Conservation (phyloP, 1,140 invertebrate species). For the Rhizoglyphus robini region DNA sequence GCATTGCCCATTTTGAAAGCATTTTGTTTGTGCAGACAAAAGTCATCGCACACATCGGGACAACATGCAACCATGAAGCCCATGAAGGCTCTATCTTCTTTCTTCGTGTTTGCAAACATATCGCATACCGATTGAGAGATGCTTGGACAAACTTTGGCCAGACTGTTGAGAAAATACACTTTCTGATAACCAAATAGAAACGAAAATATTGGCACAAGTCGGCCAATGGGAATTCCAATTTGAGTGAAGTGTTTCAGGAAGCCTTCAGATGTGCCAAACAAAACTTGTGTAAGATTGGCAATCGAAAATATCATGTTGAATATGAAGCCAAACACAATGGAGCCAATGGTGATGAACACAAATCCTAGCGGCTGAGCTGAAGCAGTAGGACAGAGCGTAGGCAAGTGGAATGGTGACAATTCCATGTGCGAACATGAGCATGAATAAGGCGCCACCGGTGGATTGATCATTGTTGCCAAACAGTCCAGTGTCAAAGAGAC, state of each 20-base stretch:
- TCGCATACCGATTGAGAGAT: too few relatives aligned
- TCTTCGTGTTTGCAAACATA: neutral
- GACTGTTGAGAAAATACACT: neutral
- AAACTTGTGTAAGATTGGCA: too few relatives aligned
- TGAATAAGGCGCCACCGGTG: conserved; percentile 12
- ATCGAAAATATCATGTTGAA: neutral
- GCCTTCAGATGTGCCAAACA: too few relatives aligned
- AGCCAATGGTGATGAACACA: conserved; percentile 17
- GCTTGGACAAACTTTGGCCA: neutral
- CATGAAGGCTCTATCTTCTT: too few relatives aligned
- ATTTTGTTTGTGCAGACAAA: too few relatives aligned
- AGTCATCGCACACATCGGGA: neutral
- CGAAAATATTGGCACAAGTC: conserved; percentile 12
- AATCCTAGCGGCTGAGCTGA: conserved; percentile 22
- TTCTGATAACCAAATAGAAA: conserved; percentile 15
- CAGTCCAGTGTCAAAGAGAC: neutral
- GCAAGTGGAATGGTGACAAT: conserved; percentile 24
- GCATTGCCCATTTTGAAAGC: too few relatives aligned
- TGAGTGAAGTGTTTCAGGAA: neutral
- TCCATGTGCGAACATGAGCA: conserved; percentile 23
- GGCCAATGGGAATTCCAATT: neutral
- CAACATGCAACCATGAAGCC: conserved; percentile 10
- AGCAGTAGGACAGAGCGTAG: conserved; percentile 23
- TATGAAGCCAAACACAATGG: conserved; percentile 3
- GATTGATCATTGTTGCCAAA: neutral